A percentile compares a stretch with the other conserved stretches of the same genome.
phyloP scores from a whole-genome alignment of 2,888 invertebrate species.

The Gastrophysa polygoni region DNA sequence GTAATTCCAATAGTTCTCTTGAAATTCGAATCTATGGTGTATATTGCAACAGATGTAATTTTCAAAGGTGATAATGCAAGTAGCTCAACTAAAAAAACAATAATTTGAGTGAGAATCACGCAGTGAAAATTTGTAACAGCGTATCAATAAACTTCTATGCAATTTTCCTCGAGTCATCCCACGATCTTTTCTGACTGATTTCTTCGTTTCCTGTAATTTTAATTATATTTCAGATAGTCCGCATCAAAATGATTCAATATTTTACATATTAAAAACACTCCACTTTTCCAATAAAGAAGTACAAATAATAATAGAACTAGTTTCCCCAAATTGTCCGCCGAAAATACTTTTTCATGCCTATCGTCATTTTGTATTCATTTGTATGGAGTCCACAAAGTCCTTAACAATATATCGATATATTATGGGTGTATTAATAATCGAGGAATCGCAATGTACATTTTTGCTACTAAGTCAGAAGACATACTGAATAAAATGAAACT shows the following conservation, averaged over 20 bases:
- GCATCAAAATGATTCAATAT: neutral
- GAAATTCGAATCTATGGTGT: too few species aligned
- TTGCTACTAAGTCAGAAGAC: neutral
- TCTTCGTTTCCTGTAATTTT: neutral
- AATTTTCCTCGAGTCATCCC: neutral
- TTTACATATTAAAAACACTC: neutral
- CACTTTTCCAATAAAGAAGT: neutral
- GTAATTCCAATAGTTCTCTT: too few species aligned
- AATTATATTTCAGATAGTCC: neutral
- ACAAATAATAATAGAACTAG: neutral
- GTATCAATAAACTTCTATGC: neutral
- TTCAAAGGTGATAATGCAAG: too few species aligned
- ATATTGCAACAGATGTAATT: too few species aligned
- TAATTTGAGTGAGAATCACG: neutral
- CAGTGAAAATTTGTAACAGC: neutral
- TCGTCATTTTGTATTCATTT: slow-evolving; percentile 4
- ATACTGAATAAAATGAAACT: neutral
- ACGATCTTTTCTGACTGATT: neutral
- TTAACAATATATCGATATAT: slow-evolving; percentile 37
- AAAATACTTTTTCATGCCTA: neutral
- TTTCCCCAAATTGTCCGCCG: neutral
- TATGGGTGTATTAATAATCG: slow-evolving; percentile 32
- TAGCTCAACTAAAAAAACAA: too few species aligned
- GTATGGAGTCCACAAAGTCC: slow-evolving; percentile 19
- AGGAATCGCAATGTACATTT: slow-evolving; percentile 35